phyloP scores from a whole-genome alignment of 2,797 vertebrate genomes.

The Micropoecilia bifurca region DNA sequence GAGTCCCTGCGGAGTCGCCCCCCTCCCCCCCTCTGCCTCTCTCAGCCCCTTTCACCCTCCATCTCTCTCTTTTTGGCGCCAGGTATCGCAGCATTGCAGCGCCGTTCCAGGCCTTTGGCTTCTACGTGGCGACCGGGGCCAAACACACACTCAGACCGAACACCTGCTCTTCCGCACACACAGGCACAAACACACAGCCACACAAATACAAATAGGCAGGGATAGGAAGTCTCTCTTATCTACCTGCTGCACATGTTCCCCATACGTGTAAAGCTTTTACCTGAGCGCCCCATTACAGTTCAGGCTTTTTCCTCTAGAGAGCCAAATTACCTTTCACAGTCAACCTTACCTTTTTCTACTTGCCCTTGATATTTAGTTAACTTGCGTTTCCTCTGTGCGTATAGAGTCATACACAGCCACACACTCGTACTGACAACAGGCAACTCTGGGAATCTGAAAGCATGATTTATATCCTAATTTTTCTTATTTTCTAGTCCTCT shows the following conservation, averaged over 20 bases:
- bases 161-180: slow-evolving; percentile 28
- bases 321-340: slow-evolving; percentile 79
- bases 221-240: slow-evolving; percentile 77
- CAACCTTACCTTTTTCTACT: slow-evolving; percentile 73
- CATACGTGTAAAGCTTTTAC: slow-evolving; percentile 80
- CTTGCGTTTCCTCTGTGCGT: slow-evolving; percentile 59
- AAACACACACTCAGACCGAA: slow-evolving; percentile 49
- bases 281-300: slow-evolving; percentile 73
- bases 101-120: slow-evolving; percentile 70
- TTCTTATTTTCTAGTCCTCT: neutral
- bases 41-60: slow-evolving; percentile 2
- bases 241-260: slow-evolving; percentile 81
- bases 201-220: slow-evolving; percentile 53
- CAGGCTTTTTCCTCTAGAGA: slow-evolving; percentile 76
- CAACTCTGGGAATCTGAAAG: slow-evolving; percentile 8
- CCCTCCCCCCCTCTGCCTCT: neutral
- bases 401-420: slow-evolving; percentile 43
- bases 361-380: slow-evolving; percentile 79
- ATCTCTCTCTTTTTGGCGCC: slow-evolving; percentile 51
- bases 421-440: slow-evolving; percentile 19
- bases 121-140: slow-evolving; percentile 52
- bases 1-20: slow-evolving; percentile 63
- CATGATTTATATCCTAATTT: slow-evolving; percentile 4
- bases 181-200: slow-evolving; percentile 23
- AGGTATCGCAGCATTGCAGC: slow-evolving; percentile 54